Evolutionary conservation across 2,797 vertebrate genomes (phyloP), one percentile per base, ranked within the genome.

Genomic region (Tachyglossus aculeatus): DNA sequence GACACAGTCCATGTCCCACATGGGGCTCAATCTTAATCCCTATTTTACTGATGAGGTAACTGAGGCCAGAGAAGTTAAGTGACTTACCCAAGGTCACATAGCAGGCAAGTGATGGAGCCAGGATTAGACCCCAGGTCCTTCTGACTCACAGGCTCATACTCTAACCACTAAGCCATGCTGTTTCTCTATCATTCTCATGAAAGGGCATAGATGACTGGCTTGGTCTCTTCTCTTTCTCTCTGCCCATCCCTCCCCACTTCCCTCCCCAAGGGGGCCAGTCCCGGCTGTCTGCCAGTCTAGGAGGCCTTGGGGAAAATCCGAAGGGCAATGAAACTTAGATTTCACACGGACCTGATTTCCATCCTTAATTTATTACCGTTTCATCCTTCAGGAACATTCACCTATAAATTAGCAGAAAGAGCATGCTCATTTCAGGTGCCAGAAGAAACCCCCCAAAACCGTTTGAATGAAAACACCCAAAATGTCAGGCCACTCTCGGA

Each of bases 301-400:
- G 50, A 75, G 39, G 18, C 31, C 29, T 34, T 13, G 24, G 55
- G 12, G 34, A 82, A 77, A 73, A 77, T 62, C 73, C 67, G 51
- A 36, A 12, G 58, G 69, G 71, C 16, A 41, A 77, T 57, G 67
- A 43, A 78, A 77, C n/a, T 31, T 9, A 67, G 37, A 24, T 37
- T 37, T 55, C 34, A 4, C 22, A 50, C 79, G 41, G 53, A 40
- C 6, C 34, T 18, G 27, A 64, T 82, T 83, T 66, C 73, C 74
- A 25, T 78, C 70, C 80, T 80, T 75, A 65, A 84, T 74, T 80
- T 53, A 53, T 68, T 71, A 59, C 41, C 54, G 54, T 67, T 57
- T 74, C 75, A 25, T 61, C 74, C n/a, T 79, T 76, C 67, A 47
- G 78, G 80, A 77, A 74, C 47, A 31, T 55, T 74, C 74, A 74